Evolutionary conservation across 1,140 invertebrate species (phyloP).

Genomic region (Cheumatopsyche charites): DNA sequence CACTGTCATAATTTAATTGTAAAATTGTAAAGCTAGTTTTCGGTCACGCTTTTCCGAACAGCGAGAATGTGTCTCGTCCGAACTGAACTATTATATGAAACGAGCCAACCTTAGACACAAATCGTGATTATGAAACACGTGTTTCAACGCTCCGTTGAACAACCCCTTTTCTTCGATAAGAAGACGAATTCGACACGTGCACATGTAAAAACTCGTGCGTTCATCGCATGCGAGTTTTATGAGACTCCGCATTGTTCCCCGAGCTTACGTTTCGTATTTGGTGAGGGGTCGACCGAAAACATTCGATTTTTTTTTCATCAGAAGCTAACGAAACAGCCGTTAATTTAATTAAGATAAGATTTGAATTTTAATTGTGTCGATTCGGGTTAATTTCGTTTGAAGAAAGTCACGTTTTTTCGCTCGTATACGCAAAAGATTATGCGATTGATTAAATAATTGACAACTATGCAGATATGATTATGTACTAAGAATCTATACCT

Average conservation of each 20-base stretch:
- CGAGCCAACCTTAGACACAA: background rate
- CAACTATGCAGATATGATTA: no score
- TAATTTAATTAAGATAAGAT: background rate
- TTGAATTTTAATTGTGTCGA: background rate
- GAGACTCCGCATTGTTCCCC: constrained; percentile 11
- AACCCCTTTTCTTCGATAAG: constrained; percentile 29
- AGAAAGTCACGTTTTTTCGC: no score
- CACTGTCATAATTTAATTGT: no score
- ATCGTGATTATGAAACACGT: constrained; percentile 33
- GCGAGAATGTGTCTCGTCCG: no score
- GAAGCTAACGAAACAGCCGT: background rate
- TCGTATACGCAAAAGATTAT: no score
- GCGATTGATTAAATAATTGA: no score
- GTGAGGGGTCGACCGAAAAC: background rate
- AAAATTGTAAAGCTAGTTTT: no score
- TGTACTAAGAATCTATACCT: no score
- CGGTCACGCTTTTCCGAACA: no score
- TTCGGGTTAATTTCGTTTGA: no score
- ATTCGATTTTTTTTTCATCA: background rate
- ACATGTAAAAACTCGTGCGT: background rate
- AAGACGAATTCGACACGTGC: constrained; percentile 32
- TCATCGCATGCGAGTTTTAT: no score
- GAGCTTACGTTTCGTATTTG: background rate
- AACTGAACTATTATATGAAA: no score
- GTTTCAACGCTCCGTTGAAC: constrained; percentile 29